A percentile compares a stretch with the other conserved stretches of the same genome.
Conservation (phyloP, 2,888 invertebrate genomes). For the Boloria euphrosyne region DNA sequence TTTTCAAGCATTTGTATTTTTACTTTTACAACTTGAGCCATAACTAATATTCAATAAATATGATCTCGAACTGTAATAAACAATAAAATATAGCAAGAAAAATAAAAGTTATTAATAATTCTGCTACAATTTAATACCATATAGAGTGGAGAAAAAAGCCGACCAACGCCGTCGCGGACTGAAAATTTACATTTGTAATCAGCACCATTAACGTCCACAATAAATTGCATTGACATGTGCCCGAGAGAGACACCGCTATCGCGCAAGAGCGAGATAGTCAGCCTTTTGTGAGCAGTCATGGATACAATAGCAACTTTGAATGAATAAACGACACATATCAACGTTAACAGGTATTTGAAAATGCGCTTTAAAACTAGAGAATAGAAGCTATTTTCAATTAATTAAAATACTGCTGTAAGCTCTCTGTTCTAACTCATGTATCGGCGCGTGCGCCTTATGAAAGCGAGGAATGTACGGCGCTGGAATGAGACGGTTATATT, state of each 20-base stretch:
- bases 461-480: slow-evolving; percentile 56
- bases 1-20: neutral
- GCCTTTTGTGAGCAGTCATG: slow-evolving; percentile 63
- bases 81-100: slow-evolving; percentile 31
- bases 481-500: slow-evolving; percentile 53
- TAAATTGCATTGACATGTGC: slow-evolving; percentile 79
- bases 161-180: slow-evolving; percentile 76
- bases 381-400: slow-evolving; percentile 41
- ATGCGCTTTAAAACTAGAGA: slow-evolving; percentile 41
- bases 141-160: slow-evolving; percentile 72
- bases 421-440: slow-evolving; percentile 33
- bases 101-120: slow-evolving; percentile 55
- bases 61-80: slow-evolving; percentile 23
- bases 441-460: slow-evolving; percentile 68
- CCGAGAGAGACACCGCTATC: slow-evolving; percentile 62
- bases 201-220: slow-evolving; percentile 80
- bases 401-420: slow-evolving; percentile 27
- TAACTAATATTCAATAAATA: slow-evolving; percentile 17
- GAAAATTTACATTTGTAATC: slow-evolving; percentile 82
- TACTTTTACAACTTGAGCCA: neutral
- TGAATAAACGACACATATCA: slow-evolving; percentile 43
- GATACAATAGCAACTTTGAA: slow-evolving; percentile 68
- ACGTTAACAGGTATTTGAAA: slow-evolving; percentile 39
- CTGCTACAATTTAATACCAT: slow-evolving; percentile 74
- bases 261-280: slow-evolving; percentile 56